Conservation (phyloP, 1,140 invertebrate genomes). For the Nylanderia fulva region DNA sequence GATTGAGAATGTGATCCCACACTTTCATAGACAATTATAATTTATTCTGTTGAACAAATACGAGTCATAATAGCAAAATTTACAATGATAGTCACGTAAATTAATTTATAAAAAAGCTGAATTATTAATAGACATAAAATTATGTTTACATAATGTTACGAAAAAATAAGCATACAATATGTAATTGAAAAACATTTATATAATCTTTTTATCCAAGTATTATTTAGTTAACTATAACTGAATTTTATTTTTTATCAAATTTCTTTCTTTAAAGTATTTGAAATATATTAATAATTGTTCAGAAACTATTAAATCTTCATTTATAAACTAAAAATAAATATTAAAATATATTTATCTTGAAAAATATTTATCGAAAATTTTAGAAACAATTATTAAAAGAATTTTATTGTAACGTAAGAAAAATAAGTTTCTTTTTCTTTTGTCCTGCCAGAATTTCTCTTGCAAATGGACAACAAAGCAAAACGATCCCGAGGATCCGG, state of each 20-base stretch:
- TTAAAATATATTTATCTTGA: not conserved
- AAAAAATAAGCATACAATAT: not conserved
- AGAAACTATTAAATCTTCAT: not conserved
- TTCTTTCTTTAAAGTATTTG: not conserved
- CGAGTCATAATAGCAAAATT: not conserved
- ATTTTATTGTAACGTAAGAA: not conserved
- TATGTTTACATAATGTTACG: not conserved
- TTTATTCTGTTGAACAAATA: not conserved
- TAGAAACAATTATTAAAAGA: not conserved
- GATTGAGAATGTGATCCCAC: not conserved
- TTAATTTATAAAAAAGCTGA: too few relatives aligned
- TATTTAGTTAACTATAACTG: not conserved
- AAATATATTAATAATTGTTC: not conserved
- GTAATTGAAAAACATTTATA: too few relatives aligned
- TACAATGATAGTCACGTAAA: not conserved
- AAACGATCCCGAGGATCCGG: constrained; percentile 61
- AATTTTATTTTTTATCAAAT: constrained; percentile 10
- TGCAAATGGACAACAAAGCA: constrained; percentile 44
- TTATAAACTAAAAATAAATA: not conserved
- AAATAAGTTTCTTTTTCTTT: constrained; percentile 4
- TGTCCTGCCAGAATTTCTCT: constrained; percentile 27
- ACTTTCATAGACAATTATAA: not conserved
- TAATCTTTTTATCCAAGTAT: not conserved
- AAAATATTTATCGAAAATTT: not conserved
- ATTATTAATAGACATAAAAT: too few relatives aligned